Percentiles rank a stretch among this genome's conserved stretches.
Evolutionary conservation across 2,888 invertebrate genomes (phyloP).

Genomic region (Ditula angustiorana): DNA sequence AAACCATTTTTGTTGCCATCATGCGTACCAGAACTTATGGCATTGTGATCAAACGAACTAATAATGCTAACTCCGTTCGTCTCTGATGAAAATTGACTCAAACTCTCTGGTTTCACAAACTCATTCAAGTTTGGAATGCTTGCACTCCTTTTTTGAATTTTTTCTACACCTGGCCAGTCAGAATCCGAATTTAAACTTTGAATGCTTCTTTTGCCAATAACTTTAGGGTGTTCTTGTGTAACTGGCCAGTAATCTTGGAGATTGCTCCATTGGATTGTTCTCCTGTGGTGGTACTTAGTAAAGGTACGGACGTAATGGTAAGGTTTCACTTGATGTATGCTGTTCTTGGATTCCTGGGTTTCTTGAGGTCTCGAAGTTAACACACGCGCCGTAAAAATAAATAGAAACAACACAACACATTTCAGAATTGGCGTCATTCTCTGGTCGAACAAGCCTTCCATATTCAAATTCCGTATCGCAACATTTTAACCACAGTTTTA

Average conservation of each 20-base stretch:
- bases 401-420: conserved; percentile 75
- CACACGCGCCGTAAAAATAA: conserved; percentile 81
- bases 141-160: conserved; percentile 62
- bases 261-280: conserved; percentile 73
- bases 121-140: conserved; percentile 63
- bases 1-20: conserved; percentile 57
- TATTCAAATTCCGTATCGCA: conserved; percentile 45
- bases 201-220: conserved; percentile 49
- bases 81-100: conserved; percentile 58
- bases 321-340: conserved; percentile 71
- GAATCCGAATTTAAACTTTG: conserved; percentile 38
- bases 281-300: conserved; percentile 78
- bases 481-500: conserved; percentile 33
- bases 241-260: conserved; percentile 61
- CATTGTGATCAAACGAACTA: conserved; percentile 55
- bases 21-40: conserved; percentile 57
- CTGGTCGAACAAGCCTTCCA: conserved; percentile 73
- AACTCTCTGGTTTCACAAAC: conserved; percentile 52
- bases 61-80: conserved; percentile 55
- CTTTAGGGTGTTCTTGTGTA: conserved; percentile 55
- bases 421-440: conserved; percentile 77
- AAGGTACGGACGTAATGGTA: conserved; percentile 78
- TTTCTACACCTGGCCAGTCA: conserved; percentile 54
- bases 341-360: conserved; percentile 65
- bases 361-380: conserved; percentile 77